These are phyloP conservation scores for Hypsopygia costalis DNA, from an alignment of 2,888 invertebrate species.

Conservation along the genomic window DNA sequence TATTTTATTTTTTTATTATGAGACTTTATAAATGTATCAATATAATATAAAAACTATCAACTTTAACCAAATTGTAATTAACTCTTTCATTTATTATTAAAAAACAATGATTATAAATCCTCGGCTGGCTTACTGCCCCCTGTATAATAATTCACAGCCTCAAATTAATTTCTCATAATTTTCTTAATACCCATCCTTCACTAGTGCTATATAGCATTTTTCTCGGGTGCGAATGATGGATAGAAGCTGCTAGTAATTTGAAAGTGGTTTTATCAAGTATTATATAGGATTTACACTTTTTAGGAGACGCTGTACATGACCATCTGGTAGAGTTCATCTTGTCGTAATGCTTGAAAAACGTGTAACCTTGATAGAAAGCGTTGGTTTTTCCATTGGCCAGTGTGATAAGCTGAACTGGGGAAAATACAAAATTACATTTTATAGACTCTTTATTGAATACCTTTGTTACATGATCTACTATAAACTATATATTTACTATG, in stretches of 20 bases:
- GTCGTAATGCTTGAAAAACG: constrained; percentile 1
- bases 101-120: too few relatives aligned
- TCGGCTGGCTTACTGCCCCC: too few relatives aligned
- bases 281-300: constrained; percentile 1
- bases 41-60: too few relatives aligned
- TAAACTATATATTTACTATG: too few relatives aligned
- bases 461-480: too few relatives aligned
- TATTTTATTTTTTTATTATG: too few relatives aligned
- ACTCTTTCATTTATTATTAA: too few relatives aligned
- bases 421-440: not conserved
- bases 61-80: too few relatives aligned
- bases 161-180: not conserved
- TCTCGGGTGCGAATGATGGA: not conserved
- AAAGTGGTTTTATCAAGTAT: not conserved
- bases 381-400: not conserved
- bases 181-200: not conserved
- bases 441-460: too few relatives aligned
- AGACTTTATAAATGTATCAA: too few relatives aligned
- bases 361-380: not conserved
- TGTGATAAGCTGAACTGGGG: not conserved
- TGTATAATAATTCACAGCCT: too few relatives aligned
- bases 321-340: not conserved
- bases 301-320: constrained; percentile 6
- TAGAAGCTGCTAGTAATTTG: not conserved
- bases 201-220: not conserved